Percentiles rank a stretch among this genome's conserved stretches.
These are phyloP conservation scores for Parnassius smintheus DNA, from an alignment of 2,888 invertebrate genomes.

Conservation along the genomic window DNA sequence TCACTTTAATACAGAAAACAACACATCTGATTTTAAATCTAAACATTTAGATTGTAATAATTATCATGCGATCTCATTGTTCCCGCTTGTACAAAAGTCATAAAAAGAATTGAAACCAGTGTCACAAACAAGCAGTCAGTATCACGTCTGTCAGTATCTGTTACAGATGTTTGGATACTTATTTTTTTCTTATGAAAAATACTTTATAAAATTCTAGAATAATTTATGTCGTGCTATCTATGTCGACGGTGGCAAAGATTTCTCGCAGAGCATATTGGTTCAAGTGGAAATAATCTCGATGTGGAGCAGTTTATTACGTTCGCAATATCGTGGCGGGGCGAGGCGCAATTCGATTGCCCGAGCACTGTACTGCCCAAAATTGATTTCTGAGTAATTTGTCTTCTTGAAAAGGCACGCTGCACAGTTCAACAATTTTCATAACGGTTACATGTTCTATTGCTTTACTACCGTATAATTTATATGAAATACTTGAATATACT, in stretches of 20 bases:
- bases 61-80: no score
- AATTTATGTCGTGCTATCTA: constrained; percentile 20
- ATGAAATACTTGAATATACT: no score
- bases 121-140: no score
- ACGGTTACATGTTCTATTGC: not conserved
- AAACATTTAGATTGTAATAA: no score
- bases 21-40: no score
- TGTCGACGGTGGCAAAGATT: constrained; percentile 33
- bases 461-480: not conserved
- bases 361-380: constrained; percentile 46
- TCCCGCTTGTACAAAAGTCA: no score
- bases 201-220: not conserved
- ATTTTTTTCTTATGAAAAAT: no score
- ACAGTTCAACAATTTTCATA: constrained; percentile 7
- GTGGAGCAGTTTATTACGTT: constrained; percentile 62
- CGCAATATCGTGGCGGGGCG: constrained; percentile 53
- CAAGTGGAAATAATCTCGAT: constrained; percentile 58
- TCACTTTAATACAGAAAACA: no score
- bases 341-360: constrained; percentile 44
- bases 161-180: no score
- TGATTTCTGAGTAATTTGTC: constrained; percentile 55
- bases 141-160: no score
- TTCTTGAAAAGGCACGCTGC: constrained; percentile 29
- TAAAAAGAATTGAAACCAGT: no score
- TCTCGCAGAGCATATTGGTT: constrained; percentile 46